Evolutionary conservation across 1,140 invertebrate genomes (phyloP).

Genomic region (Caenorhabditis brenneri): DNA sequence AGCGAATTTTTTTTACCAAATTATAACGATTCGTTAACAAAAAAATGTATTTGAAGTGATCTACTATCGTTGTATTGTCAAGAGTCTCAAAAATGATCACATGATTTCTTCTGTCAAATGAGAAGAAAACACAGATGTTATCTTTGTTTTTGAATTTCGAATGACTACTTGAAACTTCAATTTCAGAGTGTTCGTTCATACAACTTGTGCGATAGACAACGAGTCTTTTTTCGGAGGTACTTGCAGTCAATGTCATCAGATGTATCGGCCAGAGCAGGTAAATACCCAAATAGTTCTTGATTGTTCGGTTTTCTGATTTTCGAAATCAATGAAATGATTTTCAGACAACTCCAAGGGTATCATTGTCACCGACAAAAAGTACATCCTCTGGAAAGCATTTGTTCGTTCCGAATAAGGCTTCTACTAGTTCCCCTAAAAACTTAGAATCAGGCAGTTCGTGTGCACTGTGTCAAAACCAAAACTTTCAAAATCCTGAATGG

Average conservation of each 20-base stretch:
- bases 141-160: neutral
- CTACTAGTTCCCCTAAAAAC: neutral
- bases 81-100: neutral
- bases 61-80: neutral
- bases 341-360: neutral
- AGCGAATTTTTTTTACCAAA: no score
- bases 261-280: slow-evolving; percentile 20
- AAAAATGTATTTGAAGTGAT: no score
- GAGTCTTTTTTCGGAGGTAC: neutral
- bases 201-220: slow-evolving; percentile 21
- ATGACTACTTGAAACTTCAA: neutral
- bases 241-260: slow-evolving; percentile 21
- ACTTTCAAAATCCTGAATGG: slow-evolving; percentile 19
- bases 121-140: neutral
- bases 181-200: slow-evolving; percentile 30
- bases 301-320: neutral
- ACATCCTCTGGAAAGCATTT: neutral
- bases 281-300: no score
- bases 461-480: slow-evolving; percentile 1
- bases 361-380: neutral
- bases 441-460: neutral
- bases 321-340: neutral
- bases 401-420: neutral
- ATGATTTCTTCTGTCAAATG: neutral
- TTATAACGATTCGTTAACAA: no score